Evolutionary conservation across 2,113 vertebrate genomes (phyloP).

Genomic region (Chionomys nivalis): DNA sequence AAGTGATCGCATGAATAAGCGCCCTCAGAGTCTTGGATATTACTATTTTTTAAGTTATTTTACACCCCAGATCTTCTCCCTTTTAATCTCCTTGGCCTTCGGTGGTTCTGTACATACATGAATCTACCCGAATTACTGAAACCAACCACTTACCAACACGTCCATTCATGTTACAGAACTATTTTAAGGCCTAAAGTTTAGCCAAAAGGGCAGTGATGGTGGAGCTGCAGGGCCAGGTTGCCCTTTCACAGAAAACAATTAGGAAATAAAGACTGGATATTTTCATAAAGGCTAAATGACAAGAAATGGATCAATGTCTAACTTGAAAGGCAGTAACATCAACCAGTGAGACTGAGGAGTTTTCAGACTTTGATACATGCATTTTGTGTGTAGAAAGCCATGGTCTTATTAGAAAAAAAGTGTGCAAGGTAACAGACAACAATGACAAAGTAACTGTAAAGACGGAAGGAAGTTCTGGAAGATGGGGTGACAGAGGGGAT

Average conservation of each 20-base stretch:
- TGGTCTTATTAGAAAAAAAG: neutral
- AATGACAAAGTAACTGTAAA: neutral
- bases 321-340: neutral
- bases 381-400: neutral
- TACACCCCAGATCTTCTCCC: neutral
- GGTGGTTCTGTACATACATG: neutral
- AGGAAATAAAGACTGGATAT: neutral
- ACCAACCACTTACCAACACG: neutral
- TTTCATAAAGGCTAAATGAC: neutral
- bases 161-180: neutral
- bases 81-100: neutral
- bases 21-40: neutral
- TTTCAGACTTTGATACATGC: accelerated
- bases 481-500: accelerated
- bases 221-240: too few relatives aligned
- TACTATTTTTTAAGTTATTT: neutral
- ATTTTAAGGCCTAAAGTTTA: neutral
- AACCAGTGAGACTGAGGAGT: neutral
- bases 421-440: neutral
- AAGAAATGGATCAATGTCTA: neutral
- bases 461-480: neutral
- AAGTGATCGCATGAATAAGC: neutral
- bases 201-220: neutral
- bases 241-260: neutral
- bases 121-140: neutral